phyloP scores from a whole-genome alignment of 2,888 invertebrate species.

The Drosophila crucigera region DNA sequence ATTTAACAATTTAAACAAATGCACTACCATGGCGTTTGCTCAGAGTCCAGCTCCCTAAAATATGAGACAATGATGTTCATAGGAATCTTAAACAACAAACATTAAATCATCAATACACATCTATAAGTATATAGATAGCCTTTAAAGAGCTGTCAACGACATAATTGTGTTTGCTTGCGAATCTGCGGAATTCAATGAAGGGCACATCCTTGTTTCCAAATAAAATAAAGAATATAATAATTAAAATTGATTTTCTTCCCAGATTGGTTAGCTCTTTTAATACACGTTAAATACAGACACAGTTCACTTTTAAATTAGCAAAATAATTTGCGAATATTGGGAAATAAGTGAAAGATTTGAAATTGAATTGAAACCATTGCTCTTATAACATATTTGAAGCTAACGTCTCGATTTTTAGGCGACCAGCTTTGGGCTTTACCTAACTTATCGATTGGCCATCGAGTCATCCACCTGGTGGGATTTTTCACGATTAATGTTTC shows the following conservation, averaged over 20 bases:
- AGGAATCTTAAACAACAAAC: constrained; percentile 37
- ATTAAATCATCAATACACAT: constrained; percentile 39
- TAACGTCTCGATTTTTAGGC: background rate
- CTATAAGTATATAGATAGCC: constrained; percentile 24
- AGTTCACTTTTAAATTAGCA: too few species aligned
- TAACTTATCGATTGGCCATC: background rate
- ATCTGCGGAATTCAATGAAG: background rate
- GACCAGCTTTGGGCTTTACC: background rate
- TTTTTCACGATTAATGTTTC: background rate
- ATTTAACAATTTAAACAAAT: background rate
- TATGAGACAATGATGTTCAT: constrained; percentile 13
- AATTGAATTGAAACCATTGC: background rate
- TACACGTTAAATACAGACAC: background rate
- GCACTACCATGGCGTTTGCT: background rate
- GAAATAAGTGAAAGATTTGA: background rate
- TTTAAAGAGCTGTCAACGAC: constrained; percentile 3
- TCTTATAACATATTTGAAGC: background rate
- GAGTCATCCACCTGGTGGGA: background rate
- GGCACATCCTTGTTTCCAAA: background rate
- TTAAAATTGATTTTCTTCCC: background rate
- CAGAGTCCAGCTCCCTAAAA: constrained; percentile 36
- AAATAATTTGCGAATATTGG: too few species aligned
- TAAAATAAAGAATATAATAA: background rate
- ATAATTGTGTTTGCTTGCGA: constrained; percentile 2
- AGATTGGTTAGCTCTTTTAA: background rate